Percentiles rank a stretch among this genome's conserved stretches.
Evolutionary conservation across 30 jellyfish, hydroid and myxozoan species (phyloP).

Genomic region (Aurelia aurita): DNA sequence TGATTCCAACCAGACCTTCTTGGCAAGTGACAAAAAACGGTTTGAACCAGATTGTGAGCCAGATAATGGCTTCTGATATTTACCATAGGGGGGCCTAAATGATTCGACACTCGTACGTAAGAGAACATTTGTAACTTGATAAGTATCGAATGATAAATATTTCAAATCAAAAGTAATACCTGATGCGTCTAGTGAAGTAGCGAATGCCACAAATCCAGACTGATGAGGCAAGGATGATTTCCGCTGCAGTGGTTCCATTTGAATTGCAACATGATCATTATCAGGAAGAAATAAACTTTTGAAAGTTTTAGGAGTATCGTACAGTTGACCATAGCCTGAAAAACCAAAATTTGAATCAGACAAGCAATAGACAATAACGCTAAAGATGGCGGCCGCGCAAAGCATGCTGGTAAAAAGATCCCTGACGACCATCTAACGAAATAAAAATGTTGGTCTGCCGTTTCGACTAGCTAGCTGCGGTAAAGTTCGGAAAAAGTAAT

Average conservation of each 20-base stretch:
- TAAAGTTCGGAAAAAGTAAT: too few relatives aligned
- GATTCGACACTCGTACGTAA: too few relatives aligned
- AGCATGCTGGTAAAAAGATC: background rate
- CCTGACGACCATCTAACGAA: too few relatives aligned
- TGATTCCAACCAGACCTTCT: too few relatives aligned
- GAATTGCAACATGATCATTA: constrained; percentile 18
- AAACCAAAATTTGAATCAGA: background rate
- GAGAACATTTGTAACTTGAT: too few relatives aligned
- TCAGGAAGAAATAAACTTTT: constrained; percentile 45
- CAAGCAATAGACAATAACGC: background rate
- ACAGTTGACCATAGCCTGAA: constrained; percentile 17
- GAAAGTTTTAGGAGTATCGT: constrained; percentile 57
- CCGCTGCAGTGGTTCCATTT: constrained; percentile 32
- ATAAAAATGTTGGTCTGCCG: too few relatives aligned
- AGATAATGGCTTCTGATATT: too few relatives aligned
- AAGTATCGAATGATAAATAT: too few relatives aligned
- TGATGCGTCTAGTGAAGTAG: constrained; percentile 14
- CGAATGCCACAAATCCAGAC: constrained; percentile 27
- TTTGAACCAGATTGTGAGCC: too few relatives aligned
- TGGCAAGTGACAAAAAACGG: too few relatives aligned
- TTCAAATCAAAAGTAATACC: constrained; percentile 8
- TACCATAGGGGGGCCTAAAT: too few relatives aligned
- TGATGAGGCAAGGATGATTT: constrained; percentile 45
- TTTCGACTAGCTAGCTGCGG: too few relatives aligned
- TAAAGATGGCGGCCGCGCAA: background rate